These are phyloP conservation scores for Hoplostethus atlanticus DNA, from an alignment of 2,797 vertebrate genomes.

Conservation along the genomic window DNA sequence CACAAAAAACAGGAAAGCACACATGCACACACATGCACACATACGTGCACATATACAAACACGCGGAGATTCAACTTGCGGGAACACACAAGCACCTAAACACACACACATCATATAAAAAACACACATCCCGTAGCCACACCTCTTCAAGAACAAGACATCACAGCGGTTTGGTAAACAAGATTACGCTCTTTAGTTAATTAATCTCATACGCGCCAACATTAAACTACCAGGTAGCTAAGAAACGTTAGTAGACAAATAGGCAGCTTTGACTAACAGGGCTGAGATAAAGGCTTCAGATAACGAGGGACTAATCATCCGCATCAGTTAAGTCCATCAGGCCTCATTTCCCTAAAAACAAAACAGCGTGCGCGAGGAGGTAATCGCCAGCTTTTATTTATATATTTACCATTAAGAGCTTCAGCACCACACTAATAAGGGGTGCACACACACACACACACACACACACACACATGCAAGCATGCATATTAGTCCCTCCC, in stretches of 20 bases:
- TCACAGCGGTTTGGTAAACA: constrained; percentile 62
- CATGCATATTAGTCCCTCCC: constrained; percentile 48
- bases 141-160: constrained; percentile 53
- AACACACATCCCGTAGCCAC: constrained; percentile 15
- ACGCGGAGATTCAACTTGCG: too few relatives aligned
- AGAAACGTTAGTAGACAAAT: constrained; percentile 77
- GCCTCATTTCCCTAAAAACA: constrained; percentile 78
- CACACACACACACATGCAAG: constrained; percentile 47
- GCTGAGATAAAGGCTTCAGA: constrained; percentile 78
- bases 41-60: neutral
- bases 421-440: constrained; percentile 72
- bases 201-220: constrained; percentile 73
- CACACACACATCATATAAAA: neutral
- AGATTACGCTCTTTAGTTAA: constrained; percentile 77
- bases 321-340: constrained; percentile 73
- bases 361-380: constrained; percentile 67
- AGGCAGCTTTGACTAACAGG: constrained; percentile 74
- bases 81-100: too few relatives aligned
- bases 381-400: constrained; percentile 81
- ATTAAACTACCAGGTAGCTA: constrained; percentile 62
- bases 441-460: neutral
- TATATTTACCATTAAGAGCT: constrained; percentile 71
- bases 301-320: constrained; percentile 82
- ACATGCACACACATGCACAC: neutral
- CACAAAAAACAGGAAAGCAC: neutral